Conservation (phyloP, 23 tunicate species). For the Pegea sp. region DNA sequence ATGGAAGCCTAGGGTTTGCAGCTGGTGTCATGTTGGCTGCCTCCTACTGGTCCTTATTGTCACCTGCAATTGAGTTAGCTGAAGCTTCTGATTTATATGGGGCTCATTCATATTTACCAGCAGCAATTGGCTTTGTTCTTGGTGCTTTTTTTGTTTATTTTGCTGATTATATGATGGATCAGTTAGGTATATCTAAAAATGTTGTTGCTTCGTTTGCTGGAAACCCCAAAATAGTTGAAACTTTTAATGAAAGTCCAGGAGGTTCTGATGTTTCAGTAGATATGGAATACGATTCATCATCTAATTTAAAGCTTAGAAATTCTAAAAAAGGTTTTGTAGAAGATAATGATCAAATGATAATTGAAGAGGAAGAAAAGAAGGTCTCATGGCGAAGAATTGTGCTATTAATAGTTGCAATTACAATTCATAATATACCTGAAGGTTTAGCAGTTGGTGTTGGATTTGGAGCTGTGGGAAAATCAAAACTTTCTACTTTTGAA, state of each 20-base stretch:
- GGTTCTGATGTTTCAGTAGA: not conserved
- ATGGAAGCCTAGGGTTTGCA: slow-evolving; percentile 88
- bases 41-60: slow-evolving; percentile 86
- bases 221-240: slow-evolving; percentile 10
- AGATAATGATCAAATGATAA: not conserved
- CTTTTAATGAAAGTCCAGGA: not conserved
- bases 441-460: slow-evolving; percentile 94
- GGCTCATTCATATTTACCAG: slow-evolving; percentile 47
- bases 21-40: slow-evolving; percentile 99
- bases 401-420: slow-evolving; percentile 61
- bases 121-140: slow-evolving; percentile 52
- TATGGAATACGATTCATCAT: slow-evolving; percentile 4
- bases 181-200: slow-evolving; percentile 15
- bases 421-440: slow-evolving; percentile 91
- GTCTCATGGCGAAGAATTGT: slow-evolving; percentile 76
- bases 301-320: slow-evolving; percentile 7
- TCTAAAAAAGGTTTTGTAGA: not conserved
- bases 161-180: slow-evolving; percentile 59
- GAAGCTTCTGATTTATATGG: slow-evolving; percentile 44
- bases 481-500: slow-evolving; percentile 59
- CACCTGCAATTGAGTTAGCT: slow-evolving; percentile 81
- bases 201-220: slow-evolving; percentile 9
- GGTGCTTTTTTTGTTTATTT: slow-evolving; percentile 76
- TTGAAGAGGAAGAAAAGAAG: slow-evolving; percentile 1
- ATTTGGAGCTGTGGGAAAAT: slow-evolving; percentile 80